Evolutionary conservation across 2,888 invertebrate genomes (phyloP).

Genomic region (Eupeodes luniger): DNA sequence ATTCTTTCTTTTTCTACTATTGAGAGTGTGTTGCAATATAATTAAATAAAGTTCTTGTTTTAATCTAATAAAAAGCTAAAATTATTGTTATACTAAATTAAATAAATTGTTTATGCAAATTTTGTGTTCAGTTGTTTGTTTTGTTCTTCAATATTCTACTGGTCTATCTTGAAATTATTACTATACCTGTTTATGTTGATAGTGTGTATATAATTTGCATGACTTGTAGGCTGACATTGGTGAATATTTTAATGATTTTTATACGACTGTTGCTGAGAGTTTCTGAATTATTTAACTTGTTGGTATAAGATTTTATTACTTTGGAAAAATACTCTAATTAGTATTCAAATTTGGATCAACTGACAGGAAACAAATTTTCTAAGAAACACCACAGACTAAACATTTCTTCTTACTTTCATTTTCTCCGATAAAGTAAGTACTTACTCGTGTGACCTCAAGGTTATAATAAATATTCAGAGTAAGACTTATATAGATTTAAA

Average conservation of each 20-base stretch:
- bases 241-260: too few relatives aligned
- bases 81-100: conserved; percentile 4
- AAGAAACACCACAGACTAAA: too few relatives aligned
- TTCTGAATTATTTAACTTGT: neutral
- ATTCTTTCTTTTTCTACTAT: neutral
- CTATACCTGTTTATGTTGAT: neutral
- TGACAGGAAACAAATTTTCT: too few relatives aligned
- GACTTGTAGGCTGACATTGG: neutral
- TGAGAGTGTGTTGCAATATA: conserved; percentile 9
- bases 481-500: too few relatives aligned
- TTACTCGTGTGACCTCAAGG: too few relatives aligned
- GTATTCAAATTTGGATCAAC: neutral
- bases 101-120: conserved; percentile 19
- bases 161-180: neutral
- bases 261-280: neutral
- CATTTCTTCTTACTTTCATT: too few relatives aligned
- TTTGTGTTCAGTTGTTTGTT: neutral
- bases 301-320: too few relatives aligned
- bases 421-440: too few relatives aligned
- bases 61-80: neutral
- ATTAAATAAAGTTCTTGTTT: conserved; percentile 1
- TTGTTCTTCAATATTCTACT: neutral
- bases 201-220: conserved; percentile 8
- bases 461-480: too few relatives aligned
- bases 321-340: neutral